Base-by-base conservation (phyloP, 2,113 vertebrate species). In the Lichenostomus cassidix region DNA sequence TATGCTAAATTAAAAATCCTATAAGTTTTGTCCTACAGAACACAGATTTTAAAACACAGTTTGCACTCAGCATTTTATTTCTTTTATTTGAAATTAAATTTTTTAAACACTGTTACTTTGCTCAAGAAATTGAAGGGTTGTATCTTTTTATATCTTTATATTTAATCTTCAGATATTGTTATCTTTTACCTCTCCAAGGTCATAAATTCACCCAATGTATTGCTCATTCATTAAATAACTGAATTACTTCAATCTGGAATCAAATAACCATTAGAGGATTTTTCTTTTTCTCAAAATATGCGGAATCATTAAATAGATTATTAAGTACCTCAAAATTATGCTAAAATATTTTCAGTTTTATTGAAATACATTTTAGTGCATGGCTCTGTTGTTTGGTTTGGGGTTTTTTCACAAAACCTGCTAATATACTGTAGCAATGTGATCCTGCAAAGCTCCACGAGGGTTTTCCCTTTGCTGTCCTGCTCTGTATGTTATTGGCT, bases 1-100 rank as follows among this genome's bases (percentile, higher is more conserved):
- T 37, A 35, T 49, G 7, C 1, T n/a, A 65, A 47, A 63, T 49
- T 25, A 25, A 47, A 92, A 85, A 58, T n/a, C 39, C 11, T 29
- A 0, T 46, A 35, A n/a, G 1, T 33, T 62, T 3, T 70, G 5
- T 62, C 5, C 3, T 46, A 29, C 3, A 59, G 18, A 69, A 28
- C 6, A 22, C 15, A 64, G 15, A 59, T 11, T 79, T 78, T 33
- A 76, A 84, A 84, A 64, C 46, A 3, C 11, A 39, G 7, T 68
- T 22, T 37, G 25, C 7, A 59, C 2, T 78, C 15, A 87, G 1
- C 4, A 46, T 74, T 70, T 88, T 55, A 19, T 75, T 88, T 55
- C 17, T 78, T 55, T 35, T 24, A 19, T 33, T 69, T 59, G 5
- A 77, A 79, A 88, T 62, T n/a, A 14, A 53, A 2, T 46, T 52